A percentile compares a stretch with the other conserved stretches of the same genome.
Evolutionary conservation across 2,113 vertebrate species (phyloP).

Genomic region (Indicator maculatus): DNA sequence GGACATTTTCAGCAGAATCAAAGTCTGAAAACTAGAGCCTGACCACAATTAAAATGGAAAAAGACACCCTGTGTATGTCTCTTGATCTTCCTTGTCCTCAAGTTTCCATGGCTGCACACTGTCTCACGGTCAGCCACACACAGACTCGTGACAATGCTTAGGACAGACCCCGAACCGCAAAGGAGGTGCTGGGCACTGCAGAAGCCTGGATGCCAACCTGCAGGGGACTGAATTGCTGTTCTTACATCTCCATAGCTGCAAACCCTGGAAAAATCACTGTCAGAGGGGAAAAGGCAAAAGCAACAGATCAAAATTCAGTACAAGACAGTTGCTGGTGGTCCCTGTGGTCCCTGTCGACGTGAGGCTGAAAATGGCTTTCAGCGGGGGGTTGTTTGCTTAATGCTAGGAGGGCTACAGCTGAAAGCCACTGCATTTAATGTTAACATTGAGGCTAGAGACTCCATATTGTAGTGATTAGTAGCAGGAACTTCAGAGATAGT

Average conservation of each 20-base stretch:
- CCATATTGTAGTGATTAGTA: constrained; percentile 57
- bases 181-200: not conserved
- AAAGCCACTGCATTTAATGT: constrained; percentile 45
- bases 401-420: constrained; percentile 29
- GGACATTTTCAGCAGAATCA: not conserved
- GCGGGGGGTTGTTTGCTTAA: constrained; percentile 5
- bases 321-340: constrained; percentile 16
- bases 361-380: constrained; percentile 41
- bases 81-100: not conserved
- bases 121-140: not conserved
- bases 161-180: not conserved
- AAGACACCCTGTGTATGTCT: not conserved
- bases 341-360: not conserved
- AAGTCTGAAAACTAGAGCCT: not conserved
- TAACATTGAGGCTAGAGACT: constrained; percentile 35
- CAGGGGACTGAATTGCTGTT: not conserved
- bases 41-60: not conserved
- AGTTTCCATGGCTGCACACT: not conserved
- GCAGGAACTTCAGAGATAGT: constrained; percentile 46
- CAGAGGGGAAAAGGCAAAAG: not conserved
- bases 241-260: not conserved
- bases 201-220: not conserved
- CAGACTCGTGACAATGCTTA: not conserved
- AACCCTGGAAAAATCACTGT: not conserved
- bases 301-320: not conserved